These are phyloP conservation scores for Eleginops maclovinus DNA, from an alignment of 2,113 vertebrate species.

Conservation along the genomic window DNA sequence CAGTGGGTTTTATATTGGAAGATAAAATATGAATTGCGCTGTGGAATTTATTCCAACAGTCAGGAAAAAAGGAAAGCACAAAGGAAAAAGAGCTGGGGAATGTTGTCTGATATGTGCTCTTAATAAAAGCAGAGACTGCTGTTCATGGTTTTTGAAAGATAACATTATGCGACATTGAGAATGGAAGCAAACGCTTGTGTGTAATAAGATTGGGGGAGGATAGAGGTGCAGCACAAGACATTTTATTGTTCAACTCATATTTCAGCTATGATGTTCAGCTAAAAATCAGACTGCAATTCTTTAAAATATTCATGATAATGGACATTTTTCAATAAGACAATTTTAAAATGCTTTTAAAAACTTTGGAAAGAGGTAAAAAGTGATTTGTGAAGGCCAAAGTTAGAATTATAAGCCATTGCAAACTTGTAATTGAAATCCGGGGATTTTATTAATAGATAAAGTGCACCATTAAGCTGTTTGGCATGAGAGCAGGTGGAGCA, in stretches of 20 bases:
- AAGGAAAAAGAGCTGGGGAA: not conserved
- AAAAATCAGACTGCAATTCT: not conserved
- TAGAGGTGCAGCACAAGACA: slow-evolving; percentile 1
- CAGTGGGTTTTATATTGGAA: not conserved
- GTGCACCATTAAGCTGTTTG: not conserved
- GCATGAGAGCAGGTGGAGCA: not conserved
- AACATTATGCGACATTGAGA: not conserved
- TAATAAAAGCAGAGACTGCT: not conserved
- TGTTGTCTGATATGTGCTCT: not conserved
- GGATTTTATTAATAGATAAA: not conserved
- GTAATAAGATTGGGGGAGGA: not conserved
- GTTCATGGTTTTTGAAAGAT: not conserved
- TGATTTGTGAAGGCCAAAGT: not conserved
- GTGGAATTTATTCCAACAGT: not conserved
- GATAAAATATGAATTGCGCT: not conserved
- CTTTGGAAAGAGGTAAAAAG: slow-evolving; percentile 4
- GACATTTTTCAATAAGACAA: not conserved
- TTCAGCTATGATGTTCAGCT: not conserved
- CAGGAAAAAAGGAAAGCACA: not conserved
- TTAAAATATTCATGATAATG: slow-evolving; percentile 11
- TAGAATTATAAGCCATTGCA: not conserved
- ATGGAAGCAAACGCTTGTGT: not conserved
- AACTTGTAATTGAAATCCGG: slow-evolving; percentile 4
- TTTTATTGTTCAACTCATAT: not conserved
- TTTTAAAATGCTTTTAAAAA: not conserved